Evolutionary conservation across 2,113 vertebrate species (phyloP).

Genomic region (Etheostoma spectabile): DNA sequence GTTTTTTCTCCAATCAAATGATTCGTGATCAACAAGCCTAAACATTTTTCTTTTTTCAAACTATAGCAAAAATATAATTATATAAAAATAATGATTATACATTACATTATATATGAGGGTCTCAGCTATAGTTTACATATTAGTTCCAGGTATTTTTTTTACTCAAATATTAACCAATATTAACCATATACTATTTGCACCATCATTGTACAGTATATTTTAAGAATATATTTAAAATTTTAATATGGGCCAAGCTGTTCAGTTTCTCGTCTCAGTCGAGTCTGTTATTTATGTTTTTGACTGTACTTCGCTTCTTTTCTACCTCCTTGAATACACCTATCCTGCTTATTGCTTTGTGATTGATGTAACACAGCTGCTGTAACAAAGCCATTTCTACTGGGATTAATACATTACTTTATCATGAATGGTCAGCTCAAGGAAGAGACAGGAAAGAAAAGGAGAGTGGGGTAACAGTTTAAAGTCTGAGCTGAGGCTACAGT

Average conservation of each 20-base stretch:
- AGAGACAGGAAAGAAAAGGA: not conserved
- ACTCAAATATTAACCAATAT: not conserved
- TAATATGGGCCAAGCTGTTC: too few species aligned
- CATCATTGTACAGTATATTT: not conserved
- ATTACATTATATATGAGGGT: not conserved
- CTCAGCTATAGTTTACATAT: not conserved
- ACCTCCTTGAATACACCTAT: too few species aligned
- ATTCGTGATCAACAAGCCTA: too few species aligned
- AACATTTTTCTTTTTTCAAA: too few species aligned
- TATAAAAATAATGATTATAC: too few species aligned
- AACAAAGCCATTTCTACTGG: too few species aligned
- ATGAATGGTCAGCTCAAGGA: not conserved
- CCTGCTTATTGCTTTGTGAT: too few species aligned
- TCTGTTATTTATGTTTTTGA: too few species aligned
- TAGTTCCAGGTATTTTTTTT: not conserved
- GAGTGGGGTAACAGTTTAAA: not conserved
- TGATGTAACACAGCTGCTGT: too few species aligned
- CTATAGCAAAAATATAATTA: too few species aligned
- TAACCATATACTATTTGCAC: not conserved
- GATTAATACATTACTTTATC: not conserved
- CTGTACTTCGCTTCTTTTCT: too few species aligned
- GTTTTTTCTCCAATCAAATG: not conserved
- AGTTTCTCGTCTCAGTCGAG: too few species aligned
- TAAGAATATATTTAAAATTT: not conserved
- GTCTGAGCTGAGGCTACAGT: not conserved